Conservation (phyloP, 2,113 vertebrate genomes). For the Rhombomys opimus region DNA sequence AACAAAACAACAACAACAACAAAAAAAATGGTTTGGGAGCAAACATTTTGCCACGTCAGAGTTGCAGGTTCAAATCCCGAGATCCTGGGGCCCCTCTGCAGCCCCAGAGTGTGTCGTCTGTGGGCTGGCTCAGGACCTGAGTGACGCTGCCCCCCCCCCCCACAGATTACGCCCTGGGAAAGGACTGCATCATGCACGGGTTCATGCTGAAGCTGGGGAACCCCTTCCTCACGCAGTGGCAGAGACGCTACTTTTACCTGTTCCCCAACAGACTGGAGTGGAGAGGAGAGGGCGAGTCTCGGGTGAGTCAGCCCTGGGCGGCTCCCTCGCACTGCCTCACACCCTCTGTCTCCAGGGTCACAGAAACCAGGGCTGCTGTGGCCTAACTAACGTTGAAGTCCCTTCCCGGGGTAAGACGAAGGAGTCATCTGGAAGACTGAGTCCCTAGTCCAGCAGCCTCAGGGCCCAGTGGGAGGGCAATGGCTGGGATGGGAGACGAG, state of each 20-base stretch:
- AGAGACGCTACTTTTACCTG: slow-evolving; percentile 98
- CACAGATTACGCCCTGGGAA: slow-evolving; percentile 96
- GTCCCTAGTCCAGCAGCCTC: not conserved
- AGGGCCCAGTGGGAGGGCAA: no score
- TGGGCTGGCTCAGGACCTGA: not conserved
- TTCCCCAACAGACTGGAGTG: slow-evolving; percentile 99
- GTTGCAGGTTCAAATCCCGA: not conserved
- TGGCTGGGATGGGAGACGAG: not conserved
- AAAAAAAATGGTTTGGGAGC: not conserved
- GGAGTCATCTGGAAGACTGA: not conserved
- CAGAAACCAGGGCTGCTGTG: not conserved
- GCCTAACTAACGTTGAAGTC: not conserved
- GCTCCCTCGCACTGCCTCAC: not conserved
- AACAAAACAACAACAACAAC: no score
- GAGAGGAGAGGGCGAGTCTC: slow-evolving; percentile 96
- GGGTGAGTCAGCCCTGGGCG: slow-evolving; percentile 88
- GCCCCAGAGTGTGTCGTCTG: not conserved
- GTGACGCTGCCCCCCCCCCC: not conserved
- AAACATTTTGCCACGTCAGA: no score
- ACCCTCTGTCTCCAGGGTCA: not conserved
- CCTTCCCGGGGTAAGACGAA: not conserved
- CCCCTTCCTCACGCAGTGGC: slow-evolving; percentile 98
- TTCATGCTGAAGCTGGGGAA: slow-evolving; percentile 98
- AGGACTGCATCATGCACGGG: slow-evolving; percentile 98
- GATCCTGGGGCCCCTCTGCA: not conserved